These are phyloP conservation scores for Heterodera carotae DNA, from an alignment of 1,140 invertebrate species.

Conservation along the genomic window DNA sequence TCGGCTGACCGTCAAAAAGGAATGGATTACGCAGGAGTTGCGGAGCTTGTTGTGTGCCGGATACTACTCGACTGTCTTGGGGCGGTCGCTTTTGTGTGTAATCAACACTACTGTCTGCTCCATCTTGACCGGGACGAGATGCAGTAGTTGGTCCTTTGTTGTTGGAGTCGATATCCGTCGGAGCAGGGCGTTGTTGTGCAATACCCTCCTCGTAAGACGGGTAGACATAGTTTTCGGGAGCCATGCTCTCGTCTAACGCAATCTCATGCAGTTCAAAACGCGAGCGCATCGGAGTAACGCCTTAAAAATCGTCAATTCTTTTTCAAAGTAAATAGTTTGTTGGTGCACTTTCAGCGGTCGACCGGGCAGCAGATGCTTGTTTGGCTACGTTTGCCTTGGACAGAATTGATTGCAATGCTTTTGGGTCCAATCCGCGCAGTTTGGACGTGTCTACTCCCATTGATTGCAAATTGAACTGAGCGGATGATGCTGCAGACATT, in stretches of 20 bases:
- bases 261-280: background rate
- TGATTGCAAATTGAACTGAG: constrained; percentile 12
- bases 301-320: no score
- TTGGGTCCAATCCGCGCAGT: constrained; percentile 5
- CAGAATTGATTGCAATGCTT: background rate
- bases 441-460: constrained; percentile 6
- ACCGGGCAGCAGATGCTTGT: background rate
- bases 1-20: no score
- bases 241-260: background rate
- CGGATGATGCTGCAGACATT: background rate
- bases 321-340: no score
- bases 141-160: constrained; percentile 23
- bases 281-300: background rate
- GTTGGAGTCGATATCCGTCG: constrained; percentile 12
- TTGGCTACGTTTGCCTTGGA: background rate
- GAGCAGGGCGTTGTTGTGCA: background rate
- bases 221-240: constrained; percentile 26
- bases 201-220: constrained; percentile 25
- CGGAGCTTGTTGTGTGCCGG: background rate
- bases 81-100: no score
- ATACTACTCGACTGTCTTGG: no score
- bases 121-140: background rate
- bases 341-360: no score
- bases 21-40: no score
- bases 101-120: background rate